Evolutionary conservation across 2,113 vertebrate genomes (phyloP).

Genomic region (Laticauda colubrina): DNA sequence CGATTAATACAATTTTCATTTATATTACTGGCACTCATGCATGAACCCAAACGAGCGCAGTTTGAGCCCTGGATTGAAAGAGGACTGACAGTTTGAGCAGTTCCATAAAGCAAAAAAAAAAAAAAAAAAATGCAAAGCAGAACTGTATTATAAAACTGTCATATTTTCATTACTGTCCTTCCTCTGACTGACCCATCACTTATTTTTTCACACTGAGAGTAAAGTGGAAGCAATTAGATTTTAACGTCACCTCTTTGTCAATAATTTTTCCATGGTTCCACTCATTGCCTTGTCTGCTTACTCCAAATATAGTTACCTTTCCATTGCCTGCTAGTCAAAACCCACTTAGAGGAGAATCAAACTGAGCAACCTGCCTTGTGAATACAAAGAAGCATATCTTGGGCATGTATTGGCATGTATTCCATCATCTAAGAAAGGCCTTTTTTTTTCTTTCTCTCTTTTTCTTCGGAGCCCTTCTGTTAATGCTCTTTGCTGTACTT

Average conservation of each 20-base stretch:
- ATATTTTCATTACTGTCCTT: constrained; percentile 9
- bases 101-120: neutral
- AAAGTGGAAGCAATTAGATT: constrained; percentile 37
- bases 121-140: neutral
- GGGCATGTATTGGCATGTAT: neutral
- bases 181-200: constrained; percentile 18
- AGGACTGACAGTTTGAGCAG: constrained; percentile 1
- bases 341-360: constrained; percentile 19
- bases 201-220: constrained; percentile 3
- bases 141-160: constrained; percentile 23
- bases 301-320: constrained; percentile 29
- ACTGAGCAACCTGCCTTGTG: constrained; percentile 8
- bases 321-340: neutral
- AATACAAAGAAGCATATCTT: constrained; percentile 2
- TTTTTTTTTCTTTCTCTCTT: neutral
- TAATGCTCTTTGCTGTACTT: constrained; percentile 13
- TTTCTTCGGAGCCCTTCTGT: neutral
- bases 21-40: constrained; percentile 16
- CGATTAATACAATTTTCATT: constrained; percentile 4
- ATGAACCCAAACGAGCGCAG: neutral
- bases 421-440: neutral
- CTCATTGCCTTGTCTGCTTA: constrained; percentile 2
- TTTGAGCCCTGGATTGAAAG: neutral
- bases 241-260: constrained; percentile 17
- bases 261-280: constrained; percentile 12